Percentiles rank a stretch among this genome's conserved stretches.
Conservation (phyloP, 1,140 invertebrate species). For the Akabosia matsudoensis region DNA sequence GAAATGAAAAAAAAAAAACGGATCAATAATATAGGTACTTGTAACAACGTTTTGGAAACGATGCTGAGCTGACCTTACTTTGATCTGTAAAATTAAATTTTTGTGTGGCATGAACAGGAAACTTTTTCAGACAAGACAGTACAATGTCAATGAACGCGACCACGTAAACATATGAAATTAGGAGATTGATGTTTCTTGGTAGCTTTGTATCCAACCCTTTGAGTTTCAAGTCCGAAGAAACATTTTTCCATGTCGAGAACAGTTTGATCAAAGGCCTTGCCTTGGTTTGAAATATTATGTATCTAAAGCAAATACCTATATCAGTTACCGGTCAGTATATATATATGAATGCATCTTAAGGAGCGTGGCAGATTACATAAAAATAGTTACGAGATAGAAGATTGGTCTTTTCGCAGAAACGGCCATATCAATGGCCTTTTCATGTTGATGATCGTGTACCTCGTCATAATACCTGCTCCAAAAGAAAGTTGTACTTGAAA, state of each 20-base stretch:
- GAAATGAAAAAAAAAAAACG: too few relatives aligned
- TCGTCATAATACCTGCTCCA: background rate
- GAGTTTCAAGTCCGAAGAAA: conserved; percentile 4
- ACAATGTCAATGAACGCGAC: background rate
- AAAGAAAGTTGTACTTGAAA: background rate
- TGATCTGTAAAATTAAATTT: too few relatives aligned
- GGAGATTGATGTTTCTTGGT: background rate
- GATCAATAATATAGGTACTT: too few relatives aligned
- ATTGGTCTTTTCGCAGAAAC: background rate
- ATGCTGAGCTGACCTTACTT: too few relatives aligned
- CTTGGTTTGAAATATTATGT: background rate
- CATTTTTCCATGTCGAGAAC: conserved; percentile 23
- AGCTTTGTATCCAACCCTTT: conserved; percentile 7
- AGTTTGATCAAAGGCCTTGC: background rate
- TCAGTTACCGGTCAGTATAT: too few relatives aligned
- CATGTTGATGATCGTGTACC: background rate
- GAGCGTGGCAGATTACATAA: conserved; percentile 1
- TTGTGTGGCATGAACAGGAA: background rate
- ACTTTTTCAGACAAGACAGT: background rate
- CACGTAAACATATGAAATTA: background rate
- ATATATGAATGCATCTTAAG: too few relatives aligned
- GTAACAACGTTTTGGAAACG: too few relatives aligned
- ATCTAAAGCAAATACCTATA: too few relatives aligned
- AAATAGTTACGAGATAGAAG: background rate
- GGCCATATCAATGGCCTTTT: background rate